Evolutionary conservation across 2,113 vertebrate genomes (phyloP), one percentile per base, ranked within the genome.

Genomic region (Laticauda laticaudata): DNA sequence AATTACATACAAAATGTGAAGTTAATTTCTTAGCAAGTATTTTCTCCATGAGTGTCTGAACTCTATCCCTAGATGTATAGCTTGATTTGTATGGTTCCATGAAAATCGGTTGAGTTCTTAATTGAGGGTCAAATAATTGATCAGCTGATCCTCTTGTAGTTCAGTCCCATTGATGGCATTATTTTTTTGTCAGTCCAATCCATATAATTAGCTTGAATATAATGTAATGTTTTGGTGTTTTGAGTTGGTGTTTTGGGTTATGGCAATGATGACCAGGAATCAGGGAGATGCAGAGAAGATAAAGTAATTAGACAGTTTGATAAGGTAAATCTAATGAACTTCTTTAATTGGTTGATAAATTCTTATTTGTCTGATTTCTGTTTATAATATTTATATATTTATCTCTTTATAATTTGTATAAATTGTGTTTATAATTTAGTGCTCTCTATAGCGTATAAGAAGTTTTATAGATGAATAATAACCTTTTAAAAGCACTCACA

Each of bases 111-210:
- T 94, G 95, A 94, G 94, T 96, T 96, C 95, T 97, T 97, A 97
- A 97, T 97, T 97, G 97, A 97, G 95, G 97, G 95, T 97, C 97
- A 97, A 97, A 96, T 92, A 96, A 98, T 97, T 98, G 97, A 97
- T 97, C 96, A 98, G 96, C 85, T 87, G 89, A 93, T 93, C 86
- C 93, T 96, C 94, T 95, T 96, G 94, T 93, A 96, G 94, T 88
- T 94, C 95, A 96, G 92, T 96, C 96, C 95, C 97, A 97, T 97
- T 96, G 97, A 97, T 97, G 97, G 97, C 97, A 95, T 95, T 91
- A 95, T 97, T 97, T 93, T 97, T 97, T 97, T 97, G 97, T 97
- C 97, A 97, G 94, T 85, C 91, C 5, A 0, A 89, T 94, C 96
- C 95, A 96, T 97, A 95, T 96, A 97, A 98, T 98, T 98, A 97